These are phyloP conservation scores for Ernsta delagoae DNA, from an alignment of 2,888 invertebrate genomes.

Conservation along the genomic window DNA sequence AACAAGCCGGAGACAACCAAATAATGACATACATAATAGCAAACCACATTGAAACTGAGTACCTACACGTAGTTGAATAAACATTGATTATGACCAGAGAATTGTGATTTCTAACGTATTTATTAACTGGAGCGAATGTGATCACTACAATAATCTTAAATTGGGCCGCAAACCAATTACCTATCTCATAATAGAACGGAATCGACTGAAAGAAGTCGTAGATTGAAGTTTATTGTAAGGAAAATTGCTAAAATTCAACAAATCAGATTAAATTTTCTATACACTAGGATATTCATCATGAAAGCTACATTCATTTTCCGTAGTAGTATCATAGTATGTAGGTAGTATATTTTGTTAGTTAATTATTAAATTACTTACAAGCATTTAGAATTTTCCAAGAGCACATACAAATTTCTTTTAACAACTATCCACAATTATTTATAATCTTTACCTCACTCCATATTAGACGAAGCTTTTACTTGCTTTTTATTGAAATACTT, in stretches of 20 bases:
- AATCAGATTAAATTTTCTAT: not conserved
- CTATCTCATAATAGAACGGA: not conserved
- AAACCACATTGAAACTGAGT: not conserved
- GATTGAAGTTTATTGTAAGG: not conserved
- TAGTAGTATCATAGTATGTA: too few species aligned
- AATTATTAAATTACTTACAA: too few species aligned
- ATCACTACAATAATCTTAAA: not conserved
- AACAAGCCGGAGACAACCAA: not conserved
- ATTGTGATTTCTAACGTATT: not conserved
- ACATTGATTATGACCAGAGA: slow-evolving; percentile 9
- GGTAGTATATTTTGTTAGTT: too few species aligned
- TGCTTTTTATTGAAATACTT: too few species aligned
- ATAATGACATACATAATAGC: not conserved
- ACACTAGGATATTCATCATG: too few species aligned
- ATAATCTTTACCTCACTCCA: too few species aligned
- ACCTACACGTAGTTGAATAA: not conserved
- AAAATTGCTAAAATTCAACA: not conserved
- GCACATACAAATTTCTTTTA: too few species aligned
- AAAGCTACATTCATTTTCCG: too few species aligned
- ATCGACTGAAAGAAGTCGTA: not conserved
- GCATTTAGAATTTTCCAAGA: too few species aligned
- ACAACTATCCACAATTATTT: too few species aligned
- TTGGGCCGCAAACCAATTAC: slow-evolving; percentile 5
- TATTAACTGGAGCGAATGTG: not conserved
- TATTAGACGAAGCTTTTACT: too few species aligned